A percentile compares a stretch with the other conserved stretches of the same genome.
Evolutionary conservation across 2,888 invertebrate genomes (phyloP).

Genomic region (Conchocele bisecta): DNA sequence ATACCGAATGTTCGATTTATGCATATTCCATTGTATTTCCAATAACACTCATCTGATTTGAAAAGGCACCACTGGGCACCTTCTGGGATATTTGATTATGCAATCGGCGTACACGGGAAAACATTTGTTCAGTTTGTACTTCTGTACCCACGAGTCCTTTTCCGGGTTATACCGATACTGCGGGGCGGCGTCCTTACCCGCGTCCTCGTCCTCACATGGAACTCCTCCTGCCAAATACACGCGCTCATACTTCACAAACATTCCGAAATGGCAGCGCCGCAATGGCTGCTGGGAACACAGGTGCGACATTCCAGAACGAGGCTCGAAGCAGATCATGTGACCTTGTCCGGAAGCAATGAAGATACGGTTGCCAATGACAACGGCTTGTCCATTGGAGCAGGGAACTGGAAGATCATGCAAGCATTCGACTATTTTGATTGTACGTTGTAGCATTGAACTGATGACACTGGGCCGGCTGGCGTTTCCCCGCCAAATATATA

Average conservation of each 20-base stretch:
- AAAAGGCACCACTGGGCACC: slow-evolving; percentile 51
- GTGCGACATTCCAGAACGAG: slow-evolving; percentile 17
- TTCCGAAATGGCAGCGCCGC: slow-evolving; percentile 37
- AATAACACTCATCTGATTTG: too few species aligned
- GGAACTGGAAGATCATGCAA: slow-evolving; percentile 43
- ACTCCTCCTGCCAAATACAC: slow-evolving; percentile 55
- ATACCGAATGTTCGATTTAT: too few species aligned
- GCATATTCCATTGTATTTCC: too few species aligned
- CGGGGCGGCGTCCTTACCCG: neutral
- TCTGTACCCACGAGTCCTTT: slow-evolving; percentile 46
- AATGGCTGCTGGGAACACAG: slow-evolving; percentile 48
- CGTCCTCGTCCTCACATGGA: slow-evolving; percentile 5
- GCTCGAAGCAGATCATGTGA: slow-evolving; percentile 54
- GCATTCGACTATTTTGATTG: slow-evolving; percentile 12
- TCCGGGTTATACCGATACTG: slow-evolving; percentile 48
- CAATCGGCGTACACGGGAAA: slow-evolving; percentile 46
- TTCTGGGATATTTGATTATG: slow-evolving; percentile 45
- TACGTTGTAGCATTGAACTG: slow-evolving; percentile 37
- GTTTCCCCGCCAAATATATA: slow-evolving; percentile 54
- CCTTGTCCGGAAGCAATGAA: slow-evolving; percentile 55
- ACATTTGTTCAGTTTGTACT: slow-evolving; percentile 25
- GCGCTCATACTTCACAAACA: slow-evolving; percentile 51
- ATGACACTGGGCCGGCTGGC: slow-evolving; percentile 36
- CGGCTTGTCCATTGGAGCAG: slow-evolving; percentile 40
- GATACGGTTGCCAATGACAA: slow-evolving; percentile 33